phyloP scores from a whole-genome alignment of 2,888 invertebrate genomes.

The Athalia rosae region DNA sequence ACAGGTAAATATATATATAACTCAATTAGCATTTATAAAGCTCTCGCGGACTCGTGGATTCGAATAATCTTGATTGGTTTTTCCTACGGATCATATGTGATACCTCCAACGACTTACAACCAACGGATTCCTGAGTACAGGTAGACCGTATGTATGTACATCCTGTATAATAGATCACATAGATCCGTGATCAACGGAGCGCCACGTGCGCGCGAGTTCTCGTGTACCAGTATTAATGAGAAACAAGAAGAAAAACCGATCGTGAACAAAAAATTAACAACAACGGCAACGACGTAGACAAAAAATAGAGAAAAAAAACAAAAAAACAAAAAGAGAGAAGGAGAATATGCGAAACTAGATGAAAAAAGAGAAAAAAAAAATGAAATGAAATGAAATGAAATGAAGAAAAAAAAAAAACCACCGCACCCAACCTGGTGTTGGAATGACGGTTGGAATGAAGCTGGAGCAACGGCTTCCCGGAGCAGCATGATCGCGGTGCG shows the following conservation, averaged over 20 bases:
- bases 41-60: background rate
- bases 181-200: conserved; percentile 50
- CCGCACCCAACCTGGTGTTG: conserved; percentile 16
- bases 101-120: background rate
- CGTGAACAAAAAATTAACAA: background rate
- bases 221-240: background rate
- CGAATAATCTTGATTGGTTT: conserved; percentile 39
- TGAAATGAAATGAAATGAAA: background rate
- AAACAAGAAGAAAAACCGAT: background rate
- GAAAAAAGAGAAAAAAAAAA: background rate
- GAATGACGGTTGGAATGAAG: conserved; percentile 41
- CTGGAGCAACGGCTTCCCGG: conserved; percentile 29
- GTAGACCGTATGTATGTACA: too few species aligned
- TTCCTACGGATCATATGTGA: conserved; percentile 14
- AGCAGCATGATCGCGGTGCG: conserved; percentile 17
- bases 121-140: conserved; percentile 25
- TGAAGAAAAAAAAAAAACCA: background rate
- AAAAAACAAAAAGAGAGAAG: background rate
- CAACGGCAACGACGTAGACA: background rate
- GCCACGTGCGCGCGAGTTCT: conserved; percentile 27
- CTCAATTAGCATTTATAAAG: background rate
- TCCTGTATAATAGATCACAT: conserved; percentile 48
- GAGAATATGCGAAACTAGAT: background rate
- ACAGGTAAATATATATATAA: too few species aligned
- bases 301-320: background rate